Base-by-base conservation (phyloP, 2,113 vertebrate species). In the Micronycteris hirsuta region DNA sequence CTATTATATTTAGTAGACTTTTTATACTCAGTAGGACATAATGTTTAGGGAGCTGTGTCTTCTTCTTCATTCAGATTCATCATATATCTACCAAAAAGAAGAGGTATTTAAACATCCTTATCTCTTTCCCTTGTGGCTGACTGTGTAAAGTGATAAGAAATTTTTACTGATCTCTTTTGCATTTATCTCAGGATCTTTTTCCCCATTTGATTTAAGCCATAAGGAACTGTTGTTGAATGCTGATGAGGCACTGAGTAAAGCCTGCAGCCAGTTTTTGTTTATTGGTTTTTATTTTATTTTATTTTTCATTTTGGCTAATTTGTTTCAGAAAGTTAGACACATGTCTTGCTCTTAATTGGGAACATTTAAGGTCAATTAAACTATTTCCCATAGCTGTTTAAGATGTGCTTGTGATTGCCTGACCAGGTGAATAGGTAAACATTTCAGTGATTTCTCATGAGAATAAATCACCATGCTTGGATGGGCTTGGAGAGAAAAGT, bases 251-350 rank as follows among this genome's bases (percentile, higher is more conserved):
- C 9, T 94, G 31, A 4, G 14, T 76, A 89, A 86, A 91, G 26
- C 63, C 84, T 95, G 22, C 11, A 96, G 93, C 31, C 43, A 87
- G 11, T 16, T 68, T 86, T 95, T 76, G 45, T 43, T 91, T 49
- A 63, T 76, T 47, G 43, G 11, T 31, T 49, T 26, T 54, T 31
- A 17, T 24, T 52, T 14, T n/a, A 45, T 74, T 26, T 38, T 63
- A 77, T 31, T 52, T 83, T 63, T 78, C 86, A 95, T 89, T 96
- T 96, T 61, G 33, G n/a, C 54, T 96, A 80, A 86, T 94, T 95
- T 94, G 68, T 89, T 97, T 95, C 93, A 94, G 81, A 93, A 89
- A 95, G 33, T 94, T 85, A 83, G 63, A 94, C 41, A 89, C n/a
- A 36, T 89, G 49, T 90, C 85, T 92, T 90, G 33, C 52, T 93